A percentile compares a stretch with the other conserved stretches of the same genome.
These are phyloP conservation scores for Netelia fuscicornis DNA, from an alignment of 2,888 invertebrate species.

Conservation along the genomic window DNA sequence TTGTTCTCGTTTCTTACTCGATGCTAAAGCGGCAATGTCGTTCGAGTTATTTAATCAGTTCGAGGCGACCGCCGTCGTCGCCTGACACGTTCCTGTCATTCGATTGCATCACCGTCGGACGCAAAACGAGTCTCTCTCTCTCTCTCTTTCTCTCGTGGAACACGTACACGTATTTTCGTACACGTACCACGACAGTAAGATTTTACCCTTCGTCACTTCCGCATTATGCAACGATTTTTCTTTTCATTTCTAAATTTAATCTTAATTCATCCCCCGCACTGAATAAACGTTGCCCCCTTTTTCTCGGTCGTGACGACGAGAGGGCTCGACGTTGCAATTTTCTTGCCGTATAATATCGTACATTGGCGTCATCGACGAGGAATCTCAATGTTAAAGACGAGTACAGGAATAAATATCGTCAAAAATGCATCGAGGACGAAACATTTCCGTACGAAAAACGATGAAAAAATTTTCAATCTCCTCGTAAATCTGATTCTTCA, in stretches of 20 bases:
- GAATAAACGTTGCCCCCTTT: neutral
- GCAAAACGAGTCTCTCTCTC: neutral
- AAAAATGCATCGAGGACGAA: too few relatives aligned
- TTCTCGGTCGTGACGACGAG: neutral
- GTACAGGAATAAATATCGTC: too few relatives aligned
- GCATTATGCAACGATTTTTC: slow-evolving; percentile 57
- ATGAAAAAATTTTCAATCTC: too few relatives aligned
- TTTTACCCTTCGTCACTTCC: slow-evolving; percentile 36
- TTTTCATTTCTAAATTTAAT: slow-evolving; percentile 57
- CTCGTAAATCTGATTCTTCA: too few relatives aligned
- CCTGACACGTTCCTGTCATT: slow-evolving; percentile 39
- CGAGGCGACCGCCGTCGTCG: slow-evolving; percentile 5
- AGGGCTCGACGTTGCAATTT: too few relatives aligned
- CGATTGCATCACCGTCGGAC: slow-evolving; percentile 54
- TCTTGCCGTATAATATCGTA: too few relatives aligned
- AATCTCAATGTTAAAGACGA: too few relatives aligned
- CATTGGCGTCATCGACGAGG: too few relatives aligned
- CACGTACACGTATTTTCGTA: neutral
- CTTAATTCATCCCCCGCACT: slow-evolving; percentile 39
- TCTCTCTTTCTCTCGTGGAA: neutral
- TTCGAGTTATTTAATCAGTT: slow-evolving; percentile 36
- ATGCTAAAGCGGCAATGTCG: neutral
- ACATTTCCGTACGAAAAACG: too few relatives aligned
- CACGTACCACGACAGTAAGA: too few relatives aligned
- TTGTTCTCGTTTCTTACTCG: neutral